phyloP scores from a whole-genome alignment of 2,113 vertebrate genomes.

The Ivindomyrus marchei region DNA sequence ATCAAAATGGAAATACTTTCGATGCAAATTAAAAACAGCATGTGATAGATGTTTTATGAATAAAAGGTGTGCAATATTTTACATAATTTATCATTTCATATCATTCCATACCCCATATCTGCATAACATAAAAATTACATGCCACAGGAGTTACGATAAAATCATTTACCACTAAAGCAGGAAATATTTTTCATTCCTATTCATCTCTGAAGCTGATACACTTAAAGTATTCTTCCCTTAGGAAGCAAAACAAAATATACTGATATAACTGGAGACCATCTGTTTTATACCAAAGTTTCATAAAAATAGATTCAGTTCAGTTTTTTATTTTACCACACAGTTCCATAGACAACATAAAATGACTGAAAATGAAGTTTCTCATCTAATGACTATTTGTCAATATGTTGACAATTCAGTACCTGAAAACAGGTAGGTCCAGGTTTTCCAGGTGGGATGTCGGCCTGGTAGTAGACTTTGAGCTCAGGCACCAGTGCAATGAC shows the following conservation, averaged over 20 bases:
- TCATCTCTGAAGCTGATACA: neutral
- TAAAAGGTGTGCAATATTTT: neutral
- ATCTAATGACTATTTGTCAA: neutral
- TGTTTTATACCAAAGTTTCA: neutral
- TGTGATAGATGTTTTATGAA: neutral
- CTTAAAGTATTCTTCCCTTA: neutral
- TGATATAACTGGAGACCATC: neutral
- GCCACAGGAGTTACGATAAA: neutral
- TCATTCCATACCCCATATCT: neutral
- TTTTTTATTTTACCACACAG: neutral
- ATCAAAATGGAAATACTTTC: conserved; percentile 9
- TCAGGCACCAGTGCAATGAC: conserved; percentile 89
- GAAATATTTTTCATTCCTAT: neutral
- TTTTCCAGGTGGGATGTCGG: conserved; percentile 85
- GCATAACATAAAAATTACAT: neutral
- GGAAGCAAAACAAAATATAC: neutral
- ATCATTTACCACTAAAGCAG: neutral
- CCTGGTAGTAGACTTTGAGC: conserved; percentile 87
- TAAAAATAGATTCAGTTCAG: neutral
- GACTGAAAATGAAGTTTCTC: neutral
- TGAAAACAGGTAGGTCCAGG: conserved; percentile 95
- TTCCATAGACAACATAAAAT: neutral
- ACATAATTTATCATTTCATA: neutral
- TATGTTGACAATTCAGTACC: conserved; percentile 50
- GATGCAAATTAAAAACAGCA: neutral